Conservation (phyloP, 1,140 invertebrate genomes). For the Spodoptera litura region DNA sequence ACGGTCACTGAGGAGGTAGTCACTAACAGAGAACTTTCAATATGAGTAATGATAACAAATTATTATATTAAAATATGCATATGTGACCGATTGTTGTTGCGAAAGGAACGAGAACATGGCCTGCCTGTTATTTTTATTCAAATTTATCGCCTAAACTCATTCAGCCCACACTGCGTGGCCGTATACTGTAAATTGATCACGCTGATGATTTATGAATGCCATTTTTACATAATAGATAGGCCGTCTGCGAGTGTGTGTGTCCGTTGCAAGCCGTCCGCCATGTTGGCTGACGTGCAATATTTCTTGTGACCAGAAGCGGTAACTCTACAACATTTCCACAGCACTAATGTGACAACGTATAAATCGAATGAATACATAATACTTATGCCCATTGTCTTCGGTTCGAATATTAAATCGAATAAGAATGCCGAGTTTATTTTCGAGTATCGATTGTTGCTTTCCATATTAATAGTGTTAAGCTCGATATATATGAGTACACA, state of each 20-base stretch:
- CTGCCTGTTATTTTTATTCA: slow-evolving; percentile 59
- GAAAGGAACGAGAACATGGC: slow-evolving; percentile 34
- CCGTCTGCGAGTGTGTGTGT: slow-evolving; percentile 29
- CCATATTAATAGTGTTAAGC: slow-evolving; percentile 17
- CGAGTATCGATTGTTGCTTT: slow-evolving; percentile 22
- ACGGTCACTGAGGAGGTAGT: background rate
- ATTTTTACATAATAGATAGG: slow-evolving; percentile 64
- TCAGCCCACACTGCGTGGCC: slow-evolving; percentile 64
- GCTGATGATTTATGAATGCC: slow-evolving; percentile 65
- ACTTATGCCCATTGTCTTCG: slow-evolving; percentile 24
- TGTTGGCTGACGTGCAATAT: slow-evolving; percentile 46
- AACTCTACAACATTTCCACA: slow-evolving; percentile 38
- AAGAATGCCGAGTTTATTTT: slow-evolving; percentile 34
- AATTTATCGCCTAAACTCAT: slow-evolving; percentile 60
- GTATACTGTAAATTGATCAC: slow-evolving; percentile 67
- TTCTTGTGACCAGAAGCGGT: slow-evolving; percentile 49
- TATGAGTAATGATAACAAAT: slow-evolving; percentile 24
- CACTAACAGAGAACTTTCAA: background rate
- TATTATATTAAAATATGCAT: slow-evolving; percentile 42
- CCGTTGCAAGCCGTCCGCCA: slow-evolving; percentile 33
- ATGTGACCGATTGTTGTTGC: slow-evolving; percentile 46
- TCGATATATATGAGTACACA: background rate
- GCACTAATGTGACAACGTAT: slow-evolving; percentile 41
- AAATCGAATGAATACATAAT: slow-evolving; percentile 34
- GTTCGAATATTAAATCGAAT: slow-evolving; percentile 30